These are phyloP conservation scores for Dascyllus trimaculatus DNA, from an alignment of 2,113 vertebrate species.

Conservation along the genomic window DNA sequence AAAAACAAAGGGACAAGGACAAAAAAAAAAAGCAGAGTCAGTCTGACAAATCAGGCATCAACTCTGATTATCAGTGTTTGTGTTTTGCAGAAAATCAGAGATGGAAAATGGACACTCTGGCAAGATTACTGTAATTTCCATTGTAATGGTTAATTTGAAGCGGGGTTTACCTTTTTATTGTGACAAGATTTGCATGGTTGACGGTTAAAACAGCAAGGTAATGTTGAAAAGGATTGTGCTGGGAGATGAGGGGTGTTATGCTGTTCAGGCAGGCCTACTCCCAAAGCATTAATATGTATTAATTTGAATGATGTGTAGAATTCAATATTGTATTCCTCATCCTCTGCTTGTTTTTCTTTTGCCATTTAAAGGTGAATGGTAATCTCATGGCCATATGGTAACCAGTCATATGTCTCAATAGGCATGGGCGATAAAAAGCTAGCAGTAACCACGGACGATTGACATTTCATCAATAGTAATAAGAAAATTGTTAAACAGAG, in stretches of 20 bases:
- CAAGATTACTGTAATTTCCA: constrained; percentile 48
- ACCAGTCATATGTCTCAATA: too few species aligned
- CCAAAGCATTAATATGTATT: neutral
- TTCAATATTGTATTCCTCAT: neutral
- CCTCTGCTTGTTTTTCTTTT: neutral
- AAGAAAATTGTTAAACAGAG: too few species aligned
- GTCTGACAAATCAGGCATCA: constrained; percentile 1
- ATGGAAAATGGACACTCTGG: constrained; percentile 11
- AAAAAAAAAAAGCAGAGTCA: neutral
- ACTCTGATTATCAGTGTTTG: constrained; percentile 23
- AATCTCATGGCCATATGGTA: too few species aligned
- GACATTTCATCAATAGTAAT: too few species aligned
- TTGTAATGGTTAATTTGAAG: constrained; percentile 38
- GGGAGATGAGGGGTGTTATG: neutral
- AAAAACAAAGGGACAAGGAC: constrained; percentile 11
- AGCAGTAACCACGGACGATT: too few species aligned
- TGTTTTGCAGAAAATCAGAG: constrained; percentile 31
- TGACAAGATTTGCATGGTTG: constrained; percentile 27
- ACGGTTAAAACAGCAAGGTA: constrained; percentile 6
- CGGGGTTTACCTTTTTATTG: constrained; percentile 32
- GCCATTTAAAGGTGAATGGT: neutral
- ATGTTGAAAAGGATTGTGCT: constrained; percentile 5
- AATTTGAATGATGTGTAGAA: neutral
- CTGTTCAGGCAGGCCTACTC: neutral
- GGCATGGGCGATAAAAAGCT: too few species aligned